phyloP scores from a whole-genome alignment of 1,140 invertebrate genomes.

The Drosophila takahashii region DNA sequence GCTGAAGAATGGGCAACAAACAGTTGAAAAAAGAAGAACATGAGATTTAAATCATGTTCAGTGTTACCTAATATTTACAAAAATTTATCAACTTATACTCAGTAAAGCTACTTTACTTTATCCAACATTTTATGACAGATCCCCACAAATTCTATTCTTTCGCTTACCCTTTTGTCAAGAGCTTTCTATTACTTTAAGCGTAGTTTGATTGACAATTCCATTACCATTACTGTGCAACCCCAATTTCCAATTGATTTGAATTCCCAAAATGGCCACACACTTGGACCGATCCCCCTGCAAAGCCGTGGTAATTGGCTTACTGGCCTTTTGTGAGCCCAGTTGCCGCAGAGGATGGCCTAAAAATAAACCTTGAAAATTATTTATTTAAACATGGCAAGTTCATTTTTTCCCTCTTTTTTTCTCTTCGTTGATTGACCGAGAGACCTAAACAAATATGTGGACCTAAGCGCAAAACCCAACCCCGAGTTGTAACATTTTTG shows the following conservation, averaged over 20 bases:
- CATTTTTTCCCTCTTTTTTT: conserved; percentile 12
- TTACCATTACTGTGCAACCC: not conserved
- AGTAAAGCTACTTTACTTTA: too few species aligned
- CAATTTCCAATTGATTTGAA: conserved; percentile 11
- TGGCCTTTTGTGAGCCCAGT: conserved; percentile 19
- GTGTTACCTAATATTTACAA: too few species aligned
- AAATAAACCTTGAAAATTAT: conserved; percentile 35
- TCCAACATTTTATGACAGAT: not conserved
- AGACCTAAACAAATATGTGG: conserved; percentile 58
- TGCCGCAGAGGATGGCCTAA: conserved; percentile 4
- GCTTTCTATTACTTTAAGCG: not conserved
- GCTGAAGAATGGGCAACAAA: conserved; percentile 13
- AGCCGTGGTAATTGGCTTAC: conserved; percentile 30
- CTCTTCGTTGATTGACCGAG: conserved; percentile 16
- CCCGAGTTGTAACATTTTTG: conserved; percentile 25
- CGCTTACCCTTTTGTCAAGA: not conserved
- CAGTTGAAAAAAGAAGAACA: conserved; percentile 10
- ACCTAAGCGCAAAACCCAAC: conserved; percentile 1
- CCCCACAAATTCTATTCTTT: not conserved
- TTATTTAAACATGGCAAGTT: conserved; percentile 50
- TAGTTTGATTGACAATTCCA: not conserved
- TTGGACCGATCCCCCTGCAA: not conserved
- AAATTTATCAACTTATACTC: too few species aligned
- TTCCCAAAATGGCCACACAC: conserved; percentile 16
- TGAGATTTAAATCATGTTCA: not conserved